A percentile compares a stretch with the other conserved stretches of the same genome.
Evolutionary conservation across 2,888 invertebrate species (phyloP).

Genomic region (Mechanitis mazaeus): DNA sequence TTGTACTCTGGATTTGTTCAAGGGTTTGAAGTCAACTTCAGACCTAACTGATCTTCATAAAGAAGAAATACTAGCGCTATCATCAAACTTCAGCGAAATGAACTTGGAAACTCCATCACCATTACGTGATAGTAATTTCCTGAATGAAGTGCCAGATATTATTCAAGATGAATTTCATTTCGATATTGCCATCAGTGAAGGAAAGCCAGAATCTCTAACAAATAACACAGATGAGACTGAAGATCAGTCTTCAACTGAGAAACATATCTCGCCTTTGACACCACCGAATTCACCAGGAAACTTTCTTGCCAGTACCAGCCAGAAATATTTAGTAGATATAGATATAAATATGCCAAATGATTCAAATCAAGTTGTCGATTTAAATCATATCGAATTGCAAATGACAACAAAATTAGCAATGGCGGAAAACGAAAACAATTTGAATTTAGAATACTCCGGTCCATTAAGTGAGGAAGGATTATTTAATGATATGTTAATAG

Average conservation of each 20-base stretch:
- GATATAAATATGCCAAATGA: conserved; percentile 34
- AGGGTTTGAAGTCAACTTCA: conserved; percentile 62
- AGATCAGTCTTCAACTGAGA: conserved; percentile 55
- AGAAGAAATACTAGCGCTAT: conserved; percentile 72
- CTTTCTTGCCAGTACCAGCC: conserved; percentile 57
- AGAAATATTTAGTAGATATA: conserved; percentile 59
- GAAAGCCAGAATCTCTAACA: conserved; percentile 40
- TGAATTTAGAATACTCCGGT: conserved; percentile 71
- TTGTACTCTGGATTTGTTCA: conserved; percentile 70
- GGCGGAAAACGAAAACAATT: conserved; percentile 73
- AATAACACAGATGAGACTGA: conserved; percentile 46
- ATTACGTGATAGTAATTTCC: conserved; percentile 62
- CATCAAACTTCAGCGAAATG: conserved; percentile 73
- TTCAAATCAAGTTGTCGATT: conserved; percentile 45
- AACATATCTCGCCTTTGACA: conserved; percentile 58
- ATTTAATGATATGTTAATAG: conserved; percentile 41
- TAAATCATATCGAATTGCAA: conserved; percentile 66
- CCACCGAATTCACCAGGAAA: conserved; percentile 69
- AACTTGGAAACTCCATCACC: conserved; percentile 70
- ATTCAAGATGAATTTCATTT: conserved; percentile 52
- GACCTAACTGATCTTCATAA: conserved; percentile 62
- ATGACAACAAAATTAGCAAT: conserved; percentile 69
- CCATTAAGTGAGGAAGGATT: conserved; percentile 58
- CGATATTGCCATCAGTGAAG: conserved; percentile 50
- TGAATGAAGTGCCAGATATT: conserved; percentile 70